phyloP scores from a whole-genome alignment of 2,113 vertebrate genomes.

The Cheilinus undulatus region DNA sequence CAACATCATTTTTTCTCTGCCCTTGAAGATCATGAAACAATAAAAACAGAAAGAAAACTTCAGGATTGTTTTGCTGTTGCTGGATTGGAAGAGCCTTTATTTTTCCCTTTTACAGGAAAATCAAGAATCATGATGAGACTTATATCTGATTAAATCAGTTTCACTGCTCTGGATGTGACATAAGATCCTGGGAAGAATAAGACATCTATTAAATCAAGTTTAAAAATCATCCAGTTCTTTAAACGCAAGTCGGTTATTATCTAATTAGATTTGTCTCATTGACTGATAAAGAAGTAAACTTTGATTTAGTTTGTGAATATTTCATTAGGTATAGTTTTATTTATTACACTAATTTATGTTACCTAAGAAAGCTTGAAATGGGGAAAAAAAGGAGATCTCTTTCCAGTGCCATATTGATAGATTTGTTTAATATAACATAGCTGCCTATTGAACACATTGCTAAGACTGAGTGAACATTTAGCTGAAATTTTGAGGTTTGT shows the following conservation, averaged over 20 bases:
- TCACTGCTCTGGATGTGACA: not conserved
- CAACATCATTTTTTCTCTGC: slow-evolving; percentile 43
- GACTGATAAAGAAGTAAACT: slow-evolving; percentile 9
- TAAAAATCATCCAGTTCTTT: not conserved
- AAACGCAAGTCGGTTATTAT: not conserved
- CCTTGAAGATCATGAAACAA: slow-evolving; percentile 59
- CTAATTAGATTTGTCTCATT: not conserved
- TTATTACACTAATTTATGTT: no score
- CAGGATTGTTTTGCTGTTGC: slow-evolving; percentile 38
- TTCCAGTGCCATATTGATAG: no score
- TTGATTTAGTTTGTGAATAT: no score
- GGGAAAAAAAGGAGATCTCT: not conserved
- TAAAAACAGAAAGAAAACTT: slow-evolving; percentile 47
- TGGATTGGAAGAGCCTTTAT: slow-evolving; percentile 14
- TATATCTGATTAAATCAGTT: not conserved
- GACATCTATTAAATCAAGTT: not conserved
- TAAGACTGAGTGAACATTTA: not conserved
- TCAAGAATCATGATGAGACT: not conserved
- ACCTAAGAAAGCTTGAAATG: no score
- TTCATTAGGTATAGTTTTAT: no score
- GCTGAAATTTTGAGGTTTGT: not conserved
- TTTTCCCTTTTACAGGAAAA: not conserved
- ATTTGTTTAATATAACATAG: not conserved
- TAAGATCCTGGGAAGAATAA: not conserved
- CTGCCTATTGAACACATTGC: not conserved